phyloP scores from a whole-genome alignment of 1,140 invertebrate species.

The Andricus grossulariae region DNA sequence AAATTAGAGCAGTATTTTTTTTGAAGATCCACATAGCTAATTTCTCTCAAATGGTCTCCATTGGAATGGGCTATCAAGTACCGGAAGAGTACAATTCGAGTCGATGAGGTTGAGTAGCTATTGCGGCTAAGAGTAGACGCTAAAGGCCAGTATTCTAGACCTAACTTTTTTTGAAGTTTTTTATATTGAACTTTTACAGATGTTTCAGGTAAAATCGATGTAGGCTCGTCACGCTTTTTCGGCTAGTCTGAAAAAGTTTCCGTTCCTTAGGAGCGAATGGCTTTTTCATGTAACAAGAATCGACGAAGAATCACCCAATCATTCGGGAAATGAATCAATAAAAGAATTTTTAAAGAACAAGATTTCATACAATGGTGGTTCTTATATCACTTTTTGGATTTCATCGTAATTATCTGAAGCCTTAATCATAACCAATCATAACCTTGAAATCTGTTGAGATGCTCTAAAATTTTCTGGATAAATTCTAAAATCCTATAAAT shows the following conservation, averaged over 20 bases:
- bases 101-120: conserved; percentile 12
- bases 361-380: neutral
- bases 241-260: conserved; percentile 47
- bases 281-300: conserved; percentile 68
- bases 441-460: too few relatives aligned
- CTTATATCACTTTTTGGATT: neutral
- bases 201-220: conserved; percentile 46
- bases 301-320: conserved; percentile 47
- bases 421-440: too few relatives aligned
- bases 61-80: neutral
- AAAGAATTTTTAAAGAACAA: neutral
- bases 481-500: too few relatives aligned
- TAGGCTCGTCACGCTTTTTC: conserved; percentile 47
- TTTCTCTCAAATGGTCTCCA: neutral
- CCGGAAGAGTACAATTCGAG: neutral
- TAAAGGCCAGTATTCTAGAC: neutral
- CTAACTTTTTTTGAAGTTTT: neutral
- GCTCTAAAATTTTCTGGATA: too few relatives aligned
- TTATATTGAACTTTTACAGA: conserved; percentile 43
- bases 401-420: neutral
- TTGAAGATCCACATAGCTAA: neutral
- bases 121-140: neutral
- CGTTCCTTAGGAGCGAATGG: conserved; percentile 65
- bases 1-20: too few relatives aligned
- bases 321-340: neutral